Base-by-base conservation (phyloP, 2,888 invertebrate species). In the Elgonia sp. region DNA sequence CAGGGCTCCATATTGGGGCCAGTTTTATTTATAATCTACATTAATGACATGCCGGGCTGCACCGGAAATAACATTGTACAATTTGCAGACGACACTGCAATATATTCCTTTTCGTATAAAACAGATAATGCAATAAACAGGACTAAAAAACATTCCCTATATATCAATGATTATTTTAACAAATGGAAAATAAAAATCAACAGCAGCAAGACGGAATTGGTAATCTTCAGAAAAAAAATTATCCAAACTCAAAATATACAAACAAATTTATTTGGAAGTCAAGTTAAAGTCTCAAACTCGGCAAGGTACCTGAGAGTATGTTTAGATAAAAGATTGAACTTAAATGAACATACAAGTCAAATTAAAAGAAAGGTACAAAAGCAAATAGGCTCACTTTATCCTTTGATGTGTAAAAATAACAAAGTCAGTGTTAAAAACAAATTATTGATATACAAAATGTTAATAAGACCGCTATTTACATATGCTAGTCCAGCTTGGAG, bases 151-250 rank as follows among this genome's bases (percentile, higher is more conserved):
- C 20, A 57, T 57, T 7, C 55, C 6, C 20, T 20, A 20, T 57
- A 20, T 57, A 5, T 70, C 37, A 7, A 29, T 29, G 6, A 69
- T 6, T 69, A 50, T 37, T 69, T 50, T 6, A n/a, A 21, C 7
- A 50, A n/a, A 37, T 53, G 69, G 53, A 69, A 69, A 50, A 69
- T 69, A 16, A 69, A 69, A 50, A 53, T 50, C 2, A 69, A 69
- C n/a, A 21, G 29, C 1, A 50, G 12, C 9, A 50, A 69, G 53
- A 69, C 69, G 1, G 29, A 50, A 29, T n/a, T 37, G 16, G n/a
- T 69, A 3, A 7, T 29, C 4, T 69, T n/a, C 16, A n/a, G 29
- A n/a, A 69, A 69, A 18, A 69, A 53, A n/a, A n/a, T n/a, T 5
- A 50, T 14, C 21, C 12, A 62, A 12, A 5, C 39, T 40, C 42